A percentile compares a stretch with the other conserved stretches of the same genome.
Evolutionary conservation across 2,888 invertebrate species (phyloP).

Genomic region (Pilophorus perplexus): DNA sequence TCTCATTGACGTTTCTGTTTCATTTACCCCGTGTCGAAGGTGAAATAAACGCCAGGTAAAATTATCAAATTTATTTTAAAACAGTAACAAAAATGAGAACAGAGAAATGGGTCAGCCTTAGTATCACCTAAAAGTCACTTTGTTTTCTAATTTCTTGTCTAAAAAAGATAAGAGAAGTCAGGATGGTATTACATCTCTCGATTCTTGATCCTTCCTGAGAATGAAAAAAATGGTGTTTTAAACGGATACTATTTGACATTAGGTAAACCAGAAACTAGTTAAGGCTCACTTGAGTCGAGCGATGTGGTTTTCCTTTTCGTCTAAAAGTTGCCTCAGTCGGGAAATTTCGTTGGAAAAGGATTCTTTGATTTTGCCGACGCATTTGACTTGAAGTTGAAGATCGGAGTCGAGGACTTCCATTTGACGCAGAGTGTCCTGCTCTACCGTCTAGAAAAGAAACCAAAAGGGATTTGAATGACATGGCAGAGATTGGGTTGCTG

Average conservation of each 20-base stretch:
- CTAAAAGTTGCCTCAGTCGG: slow-evolving; percentile 20
- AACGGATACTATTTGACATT: too few relatives aligned
- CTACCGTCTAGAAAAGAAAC: slow-evolving; percentile 54
- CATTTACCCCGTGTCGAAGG: too few relatives aligned
- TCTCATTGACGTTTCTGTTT: slow-evolving; percentile 14
- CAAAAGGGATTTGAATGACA: too few relatives aligned
- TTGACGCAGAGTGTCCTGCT: slow-evolving; percentile 56
- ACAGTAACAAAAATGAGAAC: too few relatives aligned
- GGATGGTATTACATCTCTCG: neutral
- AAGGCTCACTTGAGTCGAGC: slow-evolving; percentile 34
- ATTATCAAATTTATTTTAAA: too few relatives aligned
- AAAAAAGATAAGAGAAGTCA: too few relatives aligned
- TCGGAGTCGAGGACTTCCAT: slow-evolving; percentile 55
- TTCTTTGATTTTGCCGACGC: slow-evolving; percentile 35
- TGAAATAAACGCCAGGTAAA: too few relatives aligned
- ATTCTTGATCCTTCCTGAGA: slow-evolving; percentile 5
- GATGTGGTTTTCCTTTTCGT: slow-evolving; percentile 26
- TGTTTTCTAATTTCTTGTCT: too few relatives aligned
- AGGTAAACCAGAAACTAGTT: too few relatives aligned
- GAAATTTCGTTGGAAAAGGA: slow-evolving; percentile 30
- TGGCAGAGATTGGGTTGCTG: neutral
- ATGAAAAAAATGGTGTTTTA: neutral
- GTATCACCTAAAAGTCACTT: too few relatives aligned
- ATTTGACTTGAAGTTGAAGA: slow-evolving; percentile 33
- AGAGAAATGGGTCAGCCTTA: too few relatives aligned